Evolutionary conservation across 2,113 vertebrate species (phyloP), one percentile per base, ranked within the genome.

Genomic region (Tinamus guttatus): DNA sequence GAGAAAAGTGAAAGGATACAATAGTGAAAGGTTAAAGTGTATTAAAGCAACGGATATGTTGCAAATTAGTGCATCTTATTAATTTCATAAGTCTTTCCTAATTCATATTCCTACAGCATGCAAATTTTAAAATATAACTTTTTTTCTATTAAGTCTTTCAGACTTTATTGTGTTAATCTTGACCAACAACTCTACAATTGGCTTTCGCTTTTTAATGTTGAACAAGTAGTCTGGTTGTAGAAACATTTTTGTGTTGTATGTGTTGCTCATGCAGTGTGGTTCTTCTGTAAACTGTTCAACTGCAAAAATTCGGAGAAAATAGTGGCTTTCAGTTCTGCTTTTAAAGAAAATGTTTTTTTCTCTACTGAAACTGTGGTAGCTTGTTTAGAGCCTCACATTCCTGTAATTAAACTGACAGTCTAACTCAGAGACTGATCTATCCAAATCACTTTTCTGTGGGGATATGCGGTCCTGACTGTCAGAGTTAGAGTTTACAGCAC

Each of bases 401-500:
- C 34, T 43, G 65, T 62, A 71, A 56, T 62, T 17, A 77, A 41
- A 22, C n/a, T 60, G 49, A 49, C 49, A 49, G 49, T 86, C 40
- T 71, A 65, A 47, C 28, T 78, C 1, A 0, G 38, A 36, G 38
- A 17, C 25, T 15, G 25, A 38, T 56, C 12, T 51, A 41, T 20
- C 45, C n/a, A n/a, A 32, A 67, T 7, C 18, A n/a, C 13, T 77
- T 60, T 62, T 73, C 40, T 78, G n/a, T 49, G 64, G 38, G 40
- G 30, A 17, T 0, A 0, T 40, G 6, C 54, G 60, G 51, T 30
- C 0, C 0, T 32, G 86, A 16, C 38, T 34, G 22, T 51, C 70
- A 27, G 24, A 5, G 27, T 14, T 16, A 30, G 27, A 54, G 54
- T 28, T 32, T 58, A 58, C 54, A 11, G 54, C 54, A 58, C 54